These are phyloP conservation scores for Odontamblyopus rebecca DNA, from an alignment of 2,797 vertebrate species.

Conservation along the genomic window DNA sequence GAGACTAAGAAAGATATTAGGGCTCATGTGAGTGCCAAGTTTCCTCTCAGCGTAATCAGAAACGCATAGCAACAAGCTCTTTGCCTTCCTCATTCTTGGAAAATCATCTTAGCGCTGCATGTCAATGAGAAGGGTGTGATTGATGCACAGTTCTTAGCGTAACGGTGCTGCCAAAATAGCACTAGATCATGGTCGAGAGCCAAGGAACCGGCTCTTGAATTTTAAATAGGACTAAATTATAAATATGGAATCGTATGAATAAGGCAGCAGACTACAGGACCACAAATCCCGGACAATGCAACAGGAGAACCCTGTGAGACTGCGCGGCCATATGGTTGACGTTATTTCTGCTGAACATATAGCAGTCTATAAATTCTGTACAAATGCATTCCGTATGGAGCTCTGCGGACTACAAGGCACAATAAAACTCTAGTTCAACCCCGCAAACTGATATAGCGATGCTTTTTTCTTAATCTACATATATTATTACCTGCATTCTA, in stretches of 20 bases:
- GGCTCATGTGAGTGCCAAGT: conserved; percentile 29
- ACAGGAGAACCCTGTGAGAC: background rate
- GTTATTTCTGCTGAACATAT: conserved; percentile 1
- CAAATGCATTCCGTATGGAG: conserved; percentile 6
- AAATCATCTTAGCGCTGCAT: conserved; percentile 43
- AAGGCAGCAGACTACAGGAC: background rate
- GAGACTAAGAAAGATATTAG: conserved; percentile 12
- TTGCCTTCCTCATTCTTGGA: conserved; percentile 31
- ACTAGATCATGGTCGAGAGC: background rate
- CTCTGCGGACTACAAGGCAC: background rate
- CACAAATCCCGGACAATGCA: conserved; percentile 2
- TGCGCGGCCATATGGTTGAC: background rate
- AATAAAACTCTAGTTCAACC: conserved; percentile 10
- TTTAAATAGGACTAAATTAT: conserved; percentile 2
- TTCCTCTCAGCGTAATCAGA: conserved; percentile 22
- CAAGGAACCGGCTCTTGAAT: conserved; percentile 5
- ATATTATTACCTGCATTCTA: background rate
- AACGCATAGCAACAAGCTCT: conserved; percentile 41
- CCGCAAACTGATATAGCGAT: background rate
- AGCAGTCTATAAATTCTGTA: conserved; percentile 8
- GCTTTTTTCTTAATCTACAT: background rate
- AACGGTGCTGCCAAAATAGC: conserved; percentile 2
- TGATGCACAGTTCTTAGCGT: conserved; percentile 1
- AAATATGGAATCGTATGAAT: background rate
- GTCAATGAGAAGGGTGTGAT: conserved; percentile 25